Evolutionary conservation across 2,888 invertebrate species (phyloP), one percentile per base, ranked within the genome.

Genomic region (Quadroppia sp.): DNA sequence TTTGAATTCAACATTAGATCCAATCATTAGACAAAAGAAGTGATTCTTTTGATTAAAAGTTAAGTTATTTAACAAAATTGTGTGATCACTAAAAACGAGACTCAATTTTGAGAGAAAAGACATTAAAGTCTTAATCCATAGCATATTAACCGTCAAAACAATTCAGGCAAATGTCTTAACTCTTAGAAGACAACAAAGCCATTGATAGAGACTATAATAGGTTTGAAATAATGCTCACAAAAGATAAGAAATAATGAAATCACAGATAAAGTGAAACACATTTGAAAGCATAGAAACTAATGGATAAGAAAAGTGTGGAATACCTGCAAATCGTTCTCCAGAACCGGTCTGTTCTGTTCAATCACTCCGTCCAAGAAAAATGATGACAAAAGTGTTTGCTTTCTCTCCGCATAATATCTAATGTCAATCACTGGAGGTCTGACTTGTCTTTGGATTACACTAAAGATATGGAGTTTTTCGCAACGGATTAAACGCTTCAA

Each of bases 391-490:
- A 69, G n/a, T n/a, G 20, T 42, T 36, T 30, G n/a, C 15, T 67
- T 32, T 25, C 94, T 94, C 81, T 95, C 95, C 0, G 92, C 96
- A 0, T 95, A 90, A 81, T 90, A 97, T 78, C 95, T 85, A 0
- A 97, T 90, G 80, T 97, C 96, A 76, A 93, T 83, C 13, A 88
- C 86, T 2, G 77, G 78, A 53, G 84, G 83, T 2, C 76, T 76
- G 1, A 77, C 77, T 1, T 87, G 86, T 20, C 89, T 88, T 78
- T 87, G 87, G 40, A 93, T 86, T 1, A 97, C 91, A 0, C 96
- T 96, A 81, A 98, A 95, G 0, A 98, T 89, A 81, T 96, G 94
- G 0, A 99, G 91, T 81, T 94, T 92, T 69, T 89, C 87, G 74
- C 88, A 81, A 0, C 90, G 91, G 79, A 94, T 87, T 70, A 91